phyloP scores from a whole-genome alignment of 2,888 invertebrate genomes.

The Drosophila putrida region DNA sequence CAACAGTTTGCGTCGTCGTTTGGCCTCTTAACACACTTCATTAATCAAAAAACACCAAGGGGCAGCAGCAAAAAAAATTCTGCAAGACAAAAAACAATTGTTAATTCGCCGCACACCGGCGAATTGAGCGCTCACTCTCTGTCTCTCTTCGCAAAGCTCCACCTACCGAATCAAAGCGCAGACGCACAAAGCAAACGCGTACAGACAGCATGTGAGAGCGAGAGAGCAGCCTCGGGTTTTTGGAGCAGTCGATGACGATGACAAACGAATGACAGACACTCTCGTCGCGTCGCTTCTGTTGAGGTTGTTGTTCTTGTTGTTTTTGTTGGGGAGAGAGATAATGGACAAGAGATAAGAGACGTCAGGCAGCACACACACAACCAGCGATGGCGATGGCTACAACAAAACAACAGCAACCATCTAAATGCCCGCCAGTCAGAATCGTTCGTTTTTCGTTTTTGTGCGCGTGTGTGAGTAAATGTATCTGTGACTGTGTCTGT shows the following conservation, averaged over 20 bases:
- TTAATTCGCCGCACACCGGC: conserved; percentile 45
- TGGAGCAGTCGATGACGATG: conserved; percentile 68
- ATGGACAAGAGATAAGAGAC: conserved; percentile 84
- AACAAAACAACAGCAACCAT: conserved; percentile 45
- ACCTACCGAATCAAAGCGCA: conserved; percentile 68
- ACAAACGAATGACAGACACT: conserved; percentile 83
- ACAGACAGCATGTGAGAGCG: conserved; percentile 35
- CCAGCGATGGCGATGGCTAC: conserved; percentile 67
- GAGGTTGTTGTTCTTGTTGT: conserved; percentile 25
- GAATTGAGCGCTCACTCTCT: conserved; percentile 32
- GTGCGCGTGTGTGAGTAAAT: conserved; percentile 61
- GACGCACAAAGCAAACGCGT: conserved; percentile 53
- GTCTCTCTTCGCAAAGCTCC: conserved; percentile 65
- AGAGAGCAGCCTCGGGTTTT: conserved; percentile 33
- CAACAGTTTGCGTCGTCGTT: conserved; percentile 64
- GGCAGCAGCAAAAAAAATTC: conserved; percentile 49
- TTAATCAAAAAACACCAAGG: conserved; percentile 74
- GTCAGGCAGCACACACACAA: conserved; percentile 64
- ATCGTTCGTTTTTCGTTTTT: conserved; percentile 68
- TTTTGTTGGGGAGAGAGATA: conserved; percentile 78
- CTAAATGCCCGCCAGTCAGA: conserved; percentile 84
- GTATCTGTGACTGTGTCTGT: conserved; percentile 17
- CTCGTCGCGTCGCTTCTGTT: conserved; percentile 46
- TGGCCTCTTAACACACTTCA: conserved; percentile 85
- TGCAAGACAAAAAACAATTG: conserved; percentile 26